A percentile compares a stretch with the other conserved stretches of the same genome.
phyloP scores from a whole-genome alignment of 1,140 invertebrate genomes.

The Scaptomyza montana region DNA sequence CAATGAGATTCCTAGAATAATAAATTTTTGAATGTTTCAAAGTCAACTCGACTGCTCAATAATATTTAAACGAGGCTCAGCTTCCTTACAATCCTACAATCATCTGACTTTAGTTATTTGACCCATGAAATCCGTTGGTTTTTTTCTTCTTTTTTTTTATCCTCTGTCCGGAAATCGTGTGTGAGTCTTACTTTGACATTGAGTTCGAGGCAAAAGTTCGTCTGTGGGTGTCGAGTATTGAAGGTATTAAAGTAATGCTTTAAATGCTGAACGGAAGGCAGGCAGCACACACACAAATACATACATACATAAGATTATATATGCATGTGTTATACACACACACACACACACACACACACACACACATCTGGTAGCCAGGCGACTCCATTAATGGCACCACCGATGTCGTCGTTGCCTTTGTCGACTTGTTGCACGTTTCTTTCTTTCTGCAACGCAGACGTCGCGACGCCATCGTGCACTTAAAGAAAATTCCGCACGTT shows the following conservation, averaged over 20 bases:
- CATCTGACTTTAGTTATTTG: neutral
- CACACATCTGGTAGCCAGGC: constrained; percentile 49
- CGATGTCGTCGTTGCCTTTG: constrained; percentile 19
- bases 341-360: constrained; percentile 6
- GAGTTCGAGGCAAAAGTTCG: too few species aligned
- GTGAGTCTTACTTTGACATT: neutral
- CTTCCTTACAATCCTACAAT: neutral
- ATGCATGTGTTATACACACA: too few species aligned
- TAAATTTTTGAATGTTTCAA: too few species aligned
- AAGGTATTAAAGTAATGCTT: constrained; percentile 54
- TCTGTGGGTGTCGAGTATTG: too few species aligned
- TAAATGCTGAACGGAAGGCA: constrained; percentile 32
- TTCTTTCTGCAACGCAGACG: constrained; percentile 41
- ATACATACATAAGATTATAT: too few species aligned
- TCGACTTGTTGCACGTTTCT: constrained; percentile 49
- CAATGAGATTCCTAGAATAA: too few species aligned
- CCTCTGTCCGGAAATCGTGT: neutral
- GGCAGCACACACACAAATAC: neutral
- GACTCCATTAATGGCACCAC: constrained; percentile 31
- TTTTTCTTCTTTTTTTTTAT: too few species aligned
- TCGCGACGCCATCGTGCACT: constrained; percentile 46
- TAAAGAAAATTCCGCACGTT: constrained; percentile 39
- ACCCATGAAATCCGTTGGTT: neutral
- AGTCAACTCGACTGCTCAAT: too few species aligned
- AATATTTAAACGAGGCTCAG: too few species aligned